Evolutionary conservation across 2,888 invertebrate genomes (phyloP).

Genomic region (Carcina quercana): DNA sequence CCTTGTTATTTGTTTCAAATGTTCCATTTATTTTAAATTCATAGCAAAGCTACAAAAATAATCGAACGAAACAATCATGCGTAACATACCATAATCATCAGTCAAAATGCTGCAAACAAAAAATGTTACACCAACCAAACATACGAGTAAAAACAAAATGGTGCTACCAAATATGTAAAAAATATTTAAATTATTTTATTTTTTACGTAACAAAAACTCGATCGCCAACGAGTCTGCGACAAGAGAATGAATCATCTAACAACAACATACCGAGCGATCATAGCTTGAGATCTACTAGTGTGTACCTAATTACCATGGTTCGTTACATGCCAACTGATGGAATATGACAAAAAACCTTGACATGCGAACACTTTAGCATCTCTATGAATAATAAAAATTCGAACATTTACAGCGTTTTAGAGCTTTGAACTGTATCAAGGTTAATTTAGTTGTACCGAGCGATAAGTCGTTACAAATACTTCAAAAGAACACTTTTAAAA

Average conservation of each 20-base stretch:
- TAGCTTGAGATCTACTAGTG: conserved; percentile 10
- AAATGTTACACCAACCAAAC: too few species aligned
- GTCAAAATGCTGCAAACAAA: too few species aligned
- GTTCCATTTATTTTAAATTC: too few species aligned
- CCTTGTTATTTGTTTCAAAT: too few species aligned
- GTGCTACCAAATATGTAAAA: conserved; percentile 5
- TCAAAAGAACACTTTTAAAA: too few species aligned
- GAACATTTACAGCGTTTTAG: conserved; percentile 28
- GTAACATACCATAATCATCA: too few species aligned
- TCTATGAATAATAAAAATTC: conserved; percentile 37
- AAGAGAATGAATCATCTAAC: conserved; percentile 28
- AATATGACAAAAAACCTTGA: conserved; percentile 39
- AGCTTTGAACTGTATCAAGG: conserved; percentile 60
- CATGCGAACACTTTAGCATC: conserved; percentile 33
- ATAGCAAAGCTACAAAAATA: too few species aligned
- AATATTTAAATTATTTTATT: conserved; percentile 7
- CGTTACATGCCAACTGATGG: conserved; percentile 23
- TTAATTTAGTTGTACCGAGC: too few species aligned
- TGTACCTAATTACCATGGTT: conserved; percentile 22
- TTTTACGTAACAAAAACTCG: conserved; percentile 19
- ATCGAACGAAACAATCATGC: too few species aligned
- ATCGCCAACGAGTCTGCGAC: conserved; percentile 23
- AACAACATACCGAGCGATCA: too few species aligned
- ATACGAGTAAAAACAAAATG: conserved; percentile 4
- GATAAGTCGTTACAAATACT: too few species aligned